Conservation (phyloP, 2,113 vertebrate genomes). For the Hemibagrus wyckioides region DNA sequence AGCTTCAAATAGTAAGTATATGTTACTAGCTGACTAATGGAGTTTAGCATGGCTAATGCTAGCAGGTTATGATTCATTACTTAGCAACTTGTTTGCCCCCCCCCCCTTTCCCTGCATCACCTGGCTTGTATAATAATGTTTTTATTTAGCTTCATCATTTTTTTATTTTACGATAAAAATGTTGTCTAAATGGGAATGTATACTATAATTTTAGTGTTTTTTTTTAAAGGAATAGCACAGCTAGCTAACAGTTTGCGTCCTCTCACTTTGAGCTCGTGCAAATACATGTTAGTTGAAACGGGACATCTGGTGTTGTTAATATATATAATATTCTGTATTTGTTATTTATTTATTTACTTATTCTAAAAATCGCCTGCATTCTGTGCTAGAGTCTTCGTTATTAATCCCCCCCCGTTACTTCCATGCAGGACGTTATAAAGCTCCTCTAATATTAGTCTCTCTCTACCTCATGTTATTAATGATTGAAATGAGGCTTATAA, state of each 20-base stretch:
- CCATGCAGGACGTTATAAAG: not conserved
- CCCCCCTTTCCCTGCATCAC: too few relatives aligned
- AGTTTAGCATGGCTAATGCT: not conserved
- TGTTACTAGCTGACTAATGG: not conserved
- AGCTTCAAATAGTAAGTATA: constrained; percentile 6
- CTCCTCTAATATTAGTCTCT: not conserved
- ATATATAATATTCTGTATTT: too few relatives aligned
- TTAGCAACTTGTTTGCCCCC: not conserved
- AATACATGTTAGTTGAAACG: too few relatives aligned
- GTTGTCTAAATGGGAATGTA: not conserved
- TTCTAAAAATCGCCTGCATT: not conserved
- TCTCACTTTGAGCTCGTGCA: not conserved
- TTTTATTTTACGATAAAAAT: not conserved
- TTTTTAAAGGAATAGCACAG: not conserved
- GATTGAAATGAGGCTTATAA: not conserved
- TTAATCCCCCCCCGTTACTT: not conserved
- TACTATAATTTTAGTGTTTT: not conserved
- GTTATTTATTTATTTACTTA: not conserved
- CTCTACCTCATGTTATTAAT: not conserved
- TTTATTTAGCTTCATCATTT: not conserved
- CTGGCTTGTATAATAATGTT: too few relatives aligned
- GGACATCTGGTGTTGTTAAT: too few relatives aligned
- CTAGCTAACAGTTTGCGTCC: not conserved
- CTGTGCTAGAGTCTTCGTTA: not conserved
- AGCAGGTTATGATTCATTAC: not conserved